A percentile compares a stretch with the other conserved stretches of the same genome.
Evolutionary conservation across 2,113 vertebrate species (phyloP).

Genomic region (Theristicus caerulescens): DNA sequence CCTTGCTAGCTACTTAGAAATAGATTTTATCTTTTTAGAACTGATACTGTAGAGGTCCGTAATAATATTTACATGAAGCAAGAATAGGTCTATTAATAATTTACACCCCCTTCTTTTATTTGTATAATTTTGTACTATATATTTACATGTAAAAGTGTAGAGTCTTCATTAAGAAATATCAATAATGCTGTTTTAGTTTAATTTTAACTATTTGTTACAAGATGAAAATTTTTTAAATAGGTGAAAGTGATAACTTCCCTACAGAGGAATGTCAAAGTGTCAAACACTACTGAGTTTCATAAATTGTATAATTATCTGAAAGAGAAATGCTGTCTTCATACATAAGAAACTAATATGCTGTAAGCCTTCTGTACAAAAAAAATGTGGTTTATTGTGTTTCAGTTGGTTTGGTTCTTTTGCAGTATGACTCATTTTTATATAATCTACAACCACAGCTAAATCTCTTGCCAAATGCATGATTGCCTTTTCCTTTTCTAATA

Average conservation of each 20-base stretch:
- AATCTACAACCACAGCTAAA: slow-evolving; percentile 53
- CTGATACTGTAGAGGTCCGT: slow-evolving; percentile 76
- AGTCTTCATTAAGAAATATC: slow-evolving; percentile 74
- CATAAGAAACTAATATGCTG: slow-evolving; percentile 55
- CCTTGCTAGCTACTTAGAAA: slow-evolving; percentile 84
- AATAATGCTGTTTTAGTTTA: slow-evolving; percentile 69
- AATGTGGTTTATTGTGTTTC: slow-evolving; percentile 62
- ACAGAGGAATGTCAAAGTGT: slow-evolving; percentile 67
- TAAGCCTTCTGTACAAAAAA: slow-evolving; percentile 75
- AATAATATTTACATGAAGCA: slow-evolving; percentile 79
- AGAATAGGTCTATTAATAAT: slow-evolving; percentile 74
- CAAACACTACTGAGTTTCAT: slow-evolving; percentile 67
- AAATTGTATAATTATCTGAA: slow-evolving; percentile 72
- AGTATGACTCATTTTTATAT: slow-evolving; percentile 75
- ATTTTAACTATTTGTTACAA: slow-evolving; percentile 81
- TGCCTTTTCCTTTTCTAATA: slow-evolving; percentile 84
- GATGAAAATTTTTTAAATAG: slow-evolving; percentile 73
- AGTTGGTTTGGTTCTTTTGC: slow-evolving; percentile 62
- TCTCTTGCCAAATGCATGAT: slow-evolving; percentile 93
- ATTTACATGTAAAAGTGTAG: slow-evolving; percentile 78
- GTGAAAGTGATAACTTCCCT: slow-evolving; percentile 67
- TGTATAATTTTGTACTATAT: slow-evolving; percentile 82
- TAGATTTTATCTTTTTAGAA: slow-evolving; percentile 85
- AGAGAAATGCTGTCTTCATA: slow-evolving; percentile 68
- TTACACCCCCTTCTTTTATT: slow-evolving; percentile 76